phyloP scores from a whole-genome alignment of 2,888 invertebrate genomes.

The Andrena bicolor region DNA sequence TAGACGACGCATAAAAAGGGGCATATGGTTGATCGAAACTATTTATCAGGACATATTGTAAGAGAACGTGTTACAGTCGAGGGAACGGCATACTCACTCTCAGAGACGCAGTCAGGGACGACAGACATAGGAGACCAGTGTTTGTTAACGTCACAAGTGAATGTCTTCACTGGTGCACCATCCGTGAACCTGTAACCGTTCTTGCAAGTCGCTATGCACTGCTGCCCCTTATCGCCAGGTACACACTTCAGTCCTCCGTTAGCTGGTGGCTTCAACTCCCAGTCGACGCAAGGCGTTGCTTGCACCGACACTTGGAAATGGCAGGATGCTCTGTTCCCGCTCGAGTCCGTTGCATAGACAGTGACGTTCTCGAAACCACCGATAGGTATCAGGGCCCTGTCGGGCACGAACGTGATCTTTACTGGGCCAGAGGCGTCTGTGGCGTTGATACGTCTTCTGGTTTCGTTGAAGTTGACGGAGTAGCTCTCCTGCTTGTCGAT shows the following conservation, averaged over 20 bases:
- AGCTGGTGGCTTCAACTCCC: constrained; percentile 96
- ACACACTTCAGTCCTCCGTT: constrained; percentile 95
- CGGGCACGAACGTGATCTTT: constrained; percentile 90
- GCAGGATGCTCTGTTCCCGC: constrained; percentile 95
- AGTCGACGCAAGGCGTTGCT: constrained; percentile 97
- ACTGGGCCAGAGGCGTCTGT: constrained; percentile 96
- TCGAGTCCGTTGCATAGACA: constrained; percentile 94
- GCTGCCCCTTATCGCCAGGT: constrained; percentile 92
- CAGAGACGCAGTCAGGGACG: constrained; percentile 97
- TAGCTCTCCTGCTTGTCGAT: constrained; percentile 96
- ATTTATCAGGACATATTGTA: too few relatives aligned
- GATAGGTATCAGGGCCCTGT: constrained; percentile 93
- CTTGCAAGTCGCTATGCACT: constrained; percentile 96
- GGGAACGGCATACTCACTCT: constrained; percentile 87
- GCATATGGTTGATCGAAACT: too few relatives aligned
- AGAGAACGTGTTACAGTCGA: not conserved
- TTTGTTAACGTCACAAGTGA: constrained; percentile 92
- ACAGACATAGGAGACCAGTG: constrained; percentile 95
- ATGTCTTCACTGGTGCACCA: constrained; percentile 94
- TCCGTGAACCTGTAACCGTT: constrained; percentile 96
- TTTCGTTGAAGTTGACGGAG: constrained; percentile 96
- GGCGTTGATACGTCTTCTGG: constrained; percentile 92
- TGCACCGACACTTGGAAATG: constrained; percentile 97
- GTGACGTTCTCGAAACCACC: constrained; percentile 97
- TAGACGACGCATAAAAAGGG: too few relatives aligned